Percentiles rank a stretch among this genome's conserved stretches.
Evolutionary conservation across 1,140 invertebrate genomes (phyloP).

Genomic region (Trichonephila clavata): DNA sequence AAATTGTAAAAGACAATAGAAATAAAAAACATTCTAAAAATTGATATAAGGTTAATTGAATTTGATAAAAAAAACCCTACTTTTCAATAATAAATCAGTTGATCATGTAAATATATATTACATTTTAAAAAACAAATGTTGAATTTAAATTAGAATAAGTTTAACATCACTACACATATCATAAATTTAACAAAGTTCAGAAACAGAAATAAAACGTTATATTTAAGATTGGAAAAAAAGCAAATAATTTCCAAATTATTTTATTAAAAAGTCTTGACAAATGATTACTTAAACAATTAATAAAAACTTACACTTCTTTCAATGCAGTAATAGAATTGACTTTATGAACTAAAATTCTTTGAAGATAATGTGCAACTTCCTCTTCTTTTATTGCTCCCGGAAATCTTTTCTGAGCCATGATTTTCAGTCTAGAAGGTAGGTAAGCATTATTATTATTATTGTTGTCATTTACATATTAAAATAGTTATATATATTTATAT

Average conservation of each 20-base stretch:
- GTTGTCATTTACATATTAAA: neutral
- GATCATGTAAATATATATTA: too few relatives aligned
- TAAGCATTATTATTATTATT: neutral
- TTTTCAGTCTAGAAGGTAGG: neutral
- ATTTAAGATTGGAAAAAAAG: neutral
- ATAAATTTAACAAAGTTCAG: too few relatives aligned
- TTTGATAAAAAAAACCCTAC: too few relatives aligned
- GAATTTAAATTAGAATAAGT: too few relatives aligned
- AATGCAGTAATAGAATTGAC: neutral
- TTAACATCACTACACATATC: too few relatives aligned
- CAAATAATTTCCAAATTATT: neutral
- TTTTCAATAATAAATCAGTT: too few relatives aligned
- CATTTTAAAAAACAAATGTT: too few relatives aligned
- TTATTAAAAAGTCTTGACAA: neutral
- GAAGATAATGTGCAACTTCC: neutral
- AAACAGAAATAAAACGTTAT: too few relatives aligned
- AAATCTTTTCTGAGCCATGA: slow-evolving; percentile 26
- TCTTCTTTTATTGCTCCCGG: neutral
- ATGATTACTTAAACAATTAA: neutral
- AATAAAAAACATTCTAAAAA: too few relatives aligned
- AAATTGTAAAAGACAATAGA: too few relatives aligned
- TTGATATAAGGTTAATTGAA: too few relatives aligned
- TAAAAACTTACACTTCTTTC: slow-evolving; percentile 55
- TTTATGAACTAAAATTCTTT: slow-evolving; percentile 59
- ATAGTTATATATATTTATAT: neutral